Evolutionary conservation across 2,113 vertebrate genomes (phyloP).

Genomic region (Sylvilagus bachmani): DNA sequence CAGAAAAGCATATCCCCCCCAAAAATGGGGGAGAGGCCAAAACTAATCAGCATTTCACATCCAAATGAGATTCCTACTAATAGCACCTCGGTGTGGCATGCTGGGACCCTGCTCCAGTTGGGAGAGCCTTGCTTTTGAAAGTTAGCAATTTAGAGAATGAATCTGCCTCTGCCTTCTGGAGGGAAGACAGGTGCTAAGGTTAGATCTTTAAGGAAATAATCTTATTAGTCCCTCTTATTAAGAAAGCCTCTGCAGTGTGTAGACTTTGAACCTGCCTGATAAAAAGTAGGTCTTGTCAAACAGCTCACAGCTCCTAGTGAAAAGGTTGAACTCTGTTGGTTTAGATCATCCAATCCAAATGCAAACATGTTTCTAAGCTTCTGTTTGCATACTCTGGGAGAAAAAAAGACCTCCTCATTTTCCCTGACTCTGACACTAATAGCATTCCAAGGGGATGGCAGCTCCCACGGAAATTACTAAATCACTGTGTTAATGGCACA

Average conservation of each 20-base stretch:
- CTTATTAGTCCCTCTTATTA: constrained; percentile 77
- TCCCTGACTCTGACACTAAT: constrained; percentile 56
- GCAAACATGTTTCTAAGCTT: constrained; percentile 82
- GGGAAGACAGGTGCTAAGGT: constrained; percentile 67
- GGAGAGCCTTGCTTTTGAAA: constrained; percentile 67
- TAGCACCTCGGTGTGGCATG: neutral
- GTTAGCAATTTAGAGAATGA: constrained; percentile 67
- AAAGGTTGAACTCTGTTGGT: constrained; percentile 81
- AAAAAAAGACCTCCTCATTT: constrained; percentile 58
- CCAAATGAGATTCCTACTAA: constrained; percentile 50
- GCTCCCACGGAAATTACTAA: constrained; percentile 61
- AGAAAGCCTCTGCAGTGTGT: constrained; percentile 47
- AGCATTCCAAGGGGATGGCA: constrained; percentile 56
- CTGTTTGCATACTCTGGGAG: constrained; percentile 70
- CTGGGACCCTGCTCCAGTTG: neutral
- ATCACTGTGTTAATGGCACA: constrained; percentile 68
- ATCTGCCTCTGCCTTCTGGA: constrained; percentile 51
- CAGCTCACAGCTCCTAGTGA: constrained; percentile 66
- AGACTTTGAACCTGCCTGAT: constrained; percentile 75
- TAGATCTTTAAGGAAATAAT: constrained; percentile 84
- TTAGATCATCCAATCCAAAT: constrained; percentile 78
- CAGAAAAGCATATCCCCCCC: neutral
- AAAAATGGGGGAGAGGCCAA: neutral
- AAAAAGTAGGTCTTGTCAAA: constrained; percentile 80
- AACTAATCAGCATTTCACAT: constrained; percentile 58